Percentiles rank a stretch among this genome's conserved stretches.
Conservation (phyloP, 2,797 vertebrate genomes). For the Neostethus bicornis region DNA sequence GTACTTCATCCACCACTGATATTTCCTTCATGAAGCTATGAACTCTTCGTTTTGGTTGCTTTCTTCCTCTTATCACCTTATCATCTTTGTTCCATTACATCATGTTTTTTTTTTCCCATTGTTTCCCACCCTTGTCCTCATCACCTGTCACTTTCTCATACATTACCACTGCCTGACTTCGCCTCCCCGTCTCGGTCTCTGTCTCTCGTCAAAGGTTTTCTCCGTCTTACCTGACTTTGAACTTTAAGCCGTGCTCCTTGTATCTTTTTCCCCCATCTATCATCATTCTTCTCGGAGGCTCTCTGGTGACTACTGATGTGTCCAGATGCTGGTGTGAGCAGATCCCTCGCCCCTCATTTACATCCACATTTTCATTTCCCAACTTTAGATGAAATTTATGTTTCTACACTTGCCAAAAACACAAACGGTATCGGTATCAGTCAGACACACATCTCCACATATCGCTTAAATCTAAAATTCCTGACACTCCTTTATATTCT, state of each 20-base stretch:
- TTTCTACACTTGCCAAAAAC: conserved; percentile 31
- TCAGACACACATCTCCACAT: conserved; percentile 15
- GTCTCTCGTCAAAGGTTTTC: conserved; percentile 52
- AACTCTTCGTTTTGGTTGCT: conserved; percentile 11
- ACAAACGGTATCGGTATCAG: conserved; percentile 19
- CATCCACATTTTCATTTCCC: conserved; percentile 39
- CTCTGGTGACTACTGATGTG: conserved; percentile 48
- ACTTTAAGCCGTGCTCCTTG: conserved; percentile 47
- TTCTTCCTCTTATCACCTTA: conserved; percentile 10
- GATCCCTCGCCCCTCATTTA: conserved; percentile 47
- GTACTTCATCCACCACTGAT: too few relatives aligned
- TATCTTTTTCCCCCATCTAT: conserved; percentile 51
- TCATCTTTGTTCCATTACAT: conserved; percentile 29
- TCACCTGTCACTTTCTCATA: conserved; percentile 41
- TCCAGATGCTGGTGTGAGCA: conserved; percentile 42
- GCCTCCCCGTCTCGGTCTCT: conserved; percentile 39
- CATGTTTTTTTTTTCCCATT: conserved; percentile 31
- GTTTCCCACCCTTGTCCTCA: conserved; percentile 31
- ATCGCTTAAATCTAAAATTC: conserved; percentile 23
- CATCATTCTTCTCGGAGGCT: conserved; percentile 42
- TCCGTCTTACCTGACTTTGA: conserved; percentile 60
- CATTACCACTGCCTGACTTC: conserved; percentile 53
- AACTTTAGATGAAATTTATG: conserved; percentile 24
- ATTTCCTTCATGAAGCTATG: neutral
- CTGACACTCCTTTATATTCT: conserved; percentile 8